Percentiles rank a stretch among this genome's conserved stretches.
phyloP scores from a whole-genome alignment of 2,113 vertebrate genomes.

The Anseranas semipalmata region DNA sequence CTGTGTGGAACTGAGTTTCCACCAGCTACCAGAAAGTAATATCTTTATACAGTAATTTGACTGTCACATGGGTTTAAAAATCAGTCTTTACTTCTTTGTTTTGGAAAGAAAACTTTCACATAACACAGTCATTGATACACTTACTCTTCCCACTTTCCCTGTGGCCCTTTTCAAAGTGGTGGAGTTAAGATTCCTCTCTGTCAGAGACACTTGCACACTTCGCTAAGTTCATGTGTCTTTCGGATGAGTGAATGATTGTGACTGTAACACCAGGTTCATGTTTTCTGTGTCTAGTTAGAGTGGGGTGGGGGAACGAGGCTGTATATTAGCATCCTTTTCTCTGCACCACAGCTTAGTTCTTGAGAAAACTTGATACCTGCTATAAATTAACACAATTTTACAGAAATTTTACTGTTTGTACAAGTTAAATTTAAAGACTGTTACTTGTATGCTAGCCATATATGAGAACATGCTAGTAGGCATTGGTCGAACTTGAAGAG shows the following conservation, averaged over 20 bases:
- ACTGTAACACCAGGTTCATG: background rate
- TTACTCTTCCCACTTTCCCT: background rate
- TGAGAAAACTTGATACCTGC: background rate
- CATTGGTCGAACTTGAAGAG: background rate
- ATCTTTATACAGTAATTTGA: background rate
- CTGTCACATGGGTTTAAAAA: background rate
- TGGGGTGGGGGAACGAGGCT: background rate
- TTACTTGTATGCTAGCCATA: background rate
- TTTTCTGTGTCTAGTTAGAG: background rate
- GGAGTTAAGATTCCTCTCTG: background rate
- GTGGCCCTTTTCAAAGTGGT: background rate
- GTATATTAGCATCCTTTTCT: background rate
- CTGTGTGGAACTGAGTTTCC: background rate
- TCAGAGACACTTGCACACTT: background rate
- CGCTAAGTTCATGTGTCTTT: background rate
- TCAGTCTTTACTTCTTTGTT: background rate
- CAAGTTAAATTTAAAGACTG: background rate
- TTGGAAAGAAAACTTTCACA: background rate
- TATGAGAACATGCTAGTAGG: background rate
- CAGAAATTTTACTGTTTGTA: background rate
- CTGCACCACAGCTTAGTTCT: background rate
- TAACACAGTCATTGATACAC: background rate
- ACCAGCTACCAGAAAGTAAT: background rate
- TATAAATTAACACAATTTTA: background rate
- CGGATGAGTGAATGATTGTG: background rate